Conservation (phyloP, 2,113 vertebrate species). For the Cryptomyrus ogoouensis region DNA sequence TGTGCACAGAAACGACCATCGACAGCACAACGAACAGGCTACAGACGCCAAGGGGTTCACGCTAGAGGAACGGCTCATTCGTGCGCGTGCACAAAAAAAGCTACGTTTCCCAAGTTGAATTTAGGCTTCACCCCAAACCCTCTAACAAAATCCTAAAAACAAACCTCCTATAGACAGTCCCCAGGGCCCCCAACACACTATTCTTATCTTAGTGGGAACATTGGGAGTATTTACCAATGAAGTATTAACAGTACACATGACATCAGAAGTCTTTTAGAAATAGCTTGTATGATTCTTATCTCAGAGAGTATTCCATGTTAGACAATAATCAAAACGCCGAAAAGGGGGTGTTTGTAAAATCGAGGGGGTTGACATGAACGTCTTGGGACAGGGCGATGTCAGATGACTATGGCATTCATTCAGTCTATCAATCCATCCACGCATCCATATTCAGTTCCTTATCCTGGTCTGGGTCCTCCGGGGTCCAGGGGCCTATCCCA, state of each 20-base stretch:
- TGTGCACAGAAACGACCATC: neutral
- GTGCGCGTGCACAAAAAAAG: slow-evolving; percentile 30
- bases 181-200: slow-evolving; percentile 14
- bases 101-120: slow-evolving; percentile 41
- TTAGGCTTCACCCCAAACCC: slow-evolving; percentile 36
- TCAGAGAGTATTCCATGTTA: neutral
- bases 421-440: neutral
- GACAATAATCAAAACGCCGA: neutral
- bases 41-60: slow-evolving; percentile 11
- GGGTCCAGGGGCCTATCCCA: neutral
- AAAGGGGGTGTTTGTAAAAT: neutral
- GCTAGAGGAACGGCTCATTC: slow-evolving; percentile 30
- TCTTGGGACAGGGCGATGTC: neutral
- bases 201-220: slow-evolving; percentile 17
- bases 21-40: neutral
- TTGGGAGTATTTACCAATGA: neutral
- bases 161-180: slow-evolving; percentile 21
- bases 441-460: neutral
- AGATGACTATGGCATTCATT: neutral
- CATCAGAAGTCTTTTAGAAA: neutral
- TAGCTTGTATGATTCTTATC: neutral
- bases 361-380: neutral
- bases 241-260: neutral
- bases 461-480: neutral
- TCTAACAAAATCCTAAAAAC: slow-evolving; percentile 39